A percentile compares a stretch with the other conserved stretches of the same genome.
Evolutionary conservation across 2,888 invertebrate genomes (phyloP).

Genomic region (Stictocephala bisonia): DNA sequence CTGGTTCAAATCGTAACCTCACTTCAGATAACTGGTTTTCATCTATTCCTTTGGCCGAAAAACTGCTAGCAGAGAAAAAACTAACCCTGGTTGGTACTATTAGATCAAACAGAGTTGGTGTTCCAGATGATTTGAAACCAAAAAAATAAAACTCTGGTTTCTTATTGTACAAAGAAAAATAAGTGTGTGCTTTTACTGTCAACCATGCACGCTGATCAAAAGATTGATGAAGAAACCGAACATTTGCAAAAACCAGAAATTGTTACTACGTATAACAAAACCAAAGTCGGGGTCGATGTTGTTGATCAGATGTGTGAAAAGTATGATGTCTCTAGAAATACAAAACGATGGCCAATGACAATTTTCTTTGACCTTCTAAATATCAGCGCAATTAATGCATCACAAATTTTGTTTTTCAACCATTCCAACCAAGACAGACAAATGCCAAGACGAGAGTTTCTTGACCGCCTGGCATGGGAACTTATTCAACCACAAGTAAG

Average conservation of each 20-base stretch:
- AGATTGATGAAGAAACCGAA: conserved; percentile 53
- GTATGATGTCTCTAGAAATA: conserved; percentile 22
- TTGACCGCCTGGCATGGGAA: conserved; percentile 18
- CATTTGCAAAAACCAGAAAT: conserved; percentile 57
- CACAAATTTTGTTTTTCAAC: background rate
- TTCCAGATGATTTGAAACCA: too few relatives aligned
- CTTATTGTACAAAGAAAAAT: conserved; percentile 57
- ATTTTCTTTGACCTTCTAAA: conserved; percentile 27
- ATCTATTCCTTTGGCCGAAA: too few relatives aligned
- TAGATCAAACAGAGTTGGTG: too few relatives aligned
- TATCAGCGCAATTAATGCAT: conserved; percentile 20
- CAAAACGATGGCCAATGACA: conserved; percentile 24
- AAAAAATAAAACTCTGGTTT: conserved; percentile 57
- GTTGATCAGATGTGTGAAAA: conserved; percentile 31
- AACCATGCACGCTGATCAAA: conserved; percentile 56
- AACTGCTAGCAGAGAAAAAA: too few relatives aligned
- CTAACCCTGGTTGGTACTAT: too few relatives aligned
- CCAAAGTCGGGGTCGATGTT: conserved; percentile 51
- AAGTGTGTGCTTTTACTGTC: conserved; percentile 57
- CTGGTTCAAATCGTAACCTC: too few relatives aligned
- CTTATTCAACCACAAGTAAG: conserved; percentile 23
- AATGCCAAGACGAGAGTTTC: conserved; percentile 15
- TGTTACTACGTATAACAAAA: conserved; percentile 58
- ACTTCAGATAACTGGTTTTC: too few relatives aligned
- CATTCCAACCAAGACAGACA: background rate